phyloP scores from a whole-genome alignment of 2,797 vertebrate genomes.

The Tamandua tetradactyla region DNA sequence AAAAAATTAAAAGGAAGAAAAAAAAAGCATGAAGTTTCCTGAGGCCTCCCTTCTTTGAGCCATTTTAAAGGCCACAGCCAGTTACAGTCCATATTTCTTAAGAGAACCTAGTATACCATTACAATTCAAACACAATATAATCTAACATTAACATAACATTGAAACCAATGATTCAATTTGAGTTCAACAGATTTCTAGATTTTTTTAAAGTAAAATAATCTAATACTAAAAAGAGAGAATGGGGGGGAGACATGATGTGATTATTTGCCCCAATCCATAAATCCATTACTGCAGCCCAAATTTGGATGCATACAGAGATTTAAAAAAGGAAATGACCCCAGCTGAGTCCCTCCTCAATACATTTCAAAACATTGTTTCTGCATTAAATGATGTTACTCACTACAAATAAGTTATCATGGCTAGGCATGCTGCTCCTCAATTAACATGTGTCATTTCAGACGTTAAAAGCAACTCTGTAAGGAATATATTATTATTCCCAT shows the following conservation, averaged over 20 bases:
- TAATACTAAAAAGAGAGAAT: not conserved
- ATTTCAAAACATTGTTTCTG: not conserved
- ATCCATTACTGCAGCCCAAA: not conserved
- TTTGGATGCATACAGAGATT: not conserved
- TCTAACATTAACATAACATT: not conserved
- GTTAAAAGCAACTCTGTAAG: not conserved
- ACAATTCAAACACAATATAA: not conserved
- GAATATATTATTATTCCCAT: not conserved
- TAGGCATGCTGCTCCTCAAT: not conserved
- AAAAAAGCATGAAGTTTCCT: not conserved
- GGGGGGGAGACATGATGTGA: not conserved
- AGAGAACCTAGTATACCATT: not conserved
- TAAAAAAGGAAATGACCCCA: not conserved
- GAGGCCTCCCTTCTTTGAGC: not conserved
- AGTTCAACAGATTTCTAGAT: not conserved
- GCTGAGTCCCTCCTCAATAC: not conserved
- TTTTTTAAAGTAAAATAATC: constrained; percentile 18
- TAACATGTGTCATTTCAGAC: not conserved
- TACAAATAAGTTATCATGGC: not conserved
- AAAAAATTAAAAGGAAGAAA: not conserved
- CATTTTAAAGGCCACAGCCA: not conserved
- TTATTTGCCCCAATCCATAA: not conserved
- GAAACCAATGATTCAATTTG: not conserved
- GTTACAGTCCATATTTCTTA: not conserved
- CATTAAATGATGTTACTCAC: not conserved